Conservation (phyloP, 2,888 invertebrate species). For the Sthenelais limicola region DNA sequence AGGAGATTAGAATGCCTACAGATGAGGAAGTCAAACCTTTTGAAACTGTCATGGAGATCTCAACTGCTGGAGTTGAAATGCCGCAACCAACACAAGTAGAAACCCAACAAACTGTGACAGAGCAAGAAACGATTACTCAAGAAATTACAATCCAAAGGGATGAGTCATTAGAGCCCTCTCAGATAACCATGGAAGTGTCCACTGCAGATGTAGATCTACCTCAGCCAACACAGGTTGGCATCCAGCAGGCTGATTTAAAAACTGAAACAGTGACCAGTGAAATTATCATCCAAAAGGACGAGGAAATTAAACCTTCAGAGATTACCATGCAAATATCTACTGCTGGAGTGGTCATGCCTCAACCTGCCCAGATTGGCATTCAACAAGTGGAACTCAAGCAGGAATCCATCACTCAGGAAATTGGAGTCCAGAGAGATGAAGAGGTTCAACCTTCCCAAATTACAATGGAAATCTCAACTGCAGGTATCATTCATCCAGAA, state of each 20-base stretch:
- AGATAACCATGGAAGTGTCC: background rate
- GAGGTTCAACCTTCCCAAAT: slow-evolving; percentile 8
- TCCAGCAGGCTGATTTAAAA: background rate
- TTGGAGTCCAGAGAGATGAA: slow-evolving; percentile 2
- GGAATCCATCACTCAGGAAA: slow-evolving; percentile 30
- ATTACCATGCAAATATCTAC: slow-evolving; percentile 38
- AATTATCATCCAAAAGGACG: slow-evolving; percentile 25
- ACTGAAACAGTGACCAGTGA: background rate
- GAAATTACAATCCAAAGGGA: slow-evolving; percentile 22
- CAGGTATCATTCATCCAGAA: background rate
- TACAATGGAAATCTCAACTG: slow-evolving; percentile 32
- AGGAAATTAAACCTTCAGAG: slow-evolving; percentile 33
- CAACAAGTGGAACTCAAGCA: slow-evolving; percentile 17
- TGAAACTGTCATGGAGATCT: slow-evolving; percentile 39
- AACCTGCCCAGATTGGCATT: slow-evolving; percentile 24
- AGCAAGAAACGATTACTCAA: slow-evolving; percentile 31
- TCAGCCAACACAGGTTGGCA: background rate
- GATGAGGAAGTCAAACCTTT: slow-evolving; percentile 26
- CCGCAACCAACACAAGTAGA: slow-evolving; percentile 26
- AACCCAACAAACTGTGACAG: slow-evolving; percentile 17
- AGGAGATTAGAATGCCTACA: slow-evolving; percentile 36
- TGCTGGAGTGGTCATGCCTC: background rate
- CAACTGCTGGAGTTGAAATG: slow-evolving; percentile 42
- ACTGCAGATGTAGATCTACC: background rate
- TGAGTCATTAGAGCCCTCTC: slow-evolving; percentile 32